Base-by-base conservation (phyloP, 2,888 invertebrate genomes). In the Drosophila cognata region DNA sequence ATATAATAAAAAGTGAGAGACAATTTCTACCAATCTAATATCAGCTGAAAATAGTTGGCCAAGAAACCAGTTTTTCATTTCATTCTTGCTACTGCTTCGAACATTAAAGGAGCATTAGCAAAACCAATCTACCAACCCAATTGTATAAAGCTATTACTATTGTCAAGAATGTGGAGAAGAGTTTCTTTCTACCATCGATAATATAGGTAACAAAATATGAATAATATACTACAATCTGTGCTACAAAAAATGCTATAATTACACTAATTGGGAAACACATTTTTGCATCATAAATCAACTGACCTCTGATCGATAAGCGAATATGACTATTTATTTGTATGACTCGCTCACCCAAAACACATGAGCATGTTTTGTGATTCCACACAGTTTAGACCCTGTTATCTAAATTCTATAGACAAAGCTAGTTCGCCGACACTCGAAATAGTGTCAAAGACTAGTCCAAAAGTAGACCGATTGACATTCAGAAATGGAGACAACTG, bases 261-360 rank as follows among this genome's bases (percentile, higher is more conserved):
- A 10, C 10, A 11, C 25, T 25, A 51, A 43, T 38, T 60, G 25
- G 31, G 16, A 7, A 68, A 50, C 33, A 48, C 18, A 25, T 52
- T 11, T 41, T n/a, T 16, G 28, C 18, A 28, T 29, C 28, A 55
- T 61, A 68, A 62, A 62, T 68, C 48, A 57, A 5, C 41, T 41
- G 11, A 18, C n/a, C 21, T 25, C 36, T 13, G 11, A 51, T 59
- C 35, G 46, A 25, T 46, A 4, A 46, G 8, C 25, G 46, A 16
- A 4, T 4, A 8, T 16, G 4, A 16, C 16, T 16, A 16, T 25
- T 16, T 25, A 8, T 1, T 25, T 16, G 16, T 1, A 25, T 25
- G 25, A 16, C 46, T 21, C 21, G 21, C 13, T 21, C 21, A 13
- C 13, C 21, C 4, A 46, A 13, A 46, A 7, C 7, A 21, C 4